These are phyloP conservation scores for Drosophila colorata DNA, from an alignment of 2,888 invertebrate genomes.

Conservation along the genomic window DNA sequence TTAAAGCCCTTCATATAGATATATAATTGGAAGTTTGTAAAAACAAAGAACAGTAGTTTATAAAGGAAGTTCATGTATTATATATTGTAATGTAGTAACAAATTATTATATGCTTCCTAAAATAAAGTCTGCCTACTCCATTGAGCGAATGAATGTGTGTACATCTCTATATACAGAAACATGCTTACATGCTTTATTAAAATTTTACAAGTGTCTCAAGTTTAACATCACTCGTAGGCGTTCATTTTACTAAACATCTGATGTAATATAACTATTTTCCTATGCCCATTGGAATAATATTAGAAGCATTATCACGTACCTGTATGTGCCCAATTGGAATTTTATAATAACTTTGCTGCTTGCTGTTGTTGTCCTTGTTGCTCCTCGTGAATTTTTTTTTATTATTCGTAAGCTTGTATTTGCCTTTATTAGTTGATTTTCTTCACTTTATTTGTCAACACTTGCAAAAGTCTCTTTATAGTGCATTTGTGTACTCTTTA, in stretches of 20 bases:
- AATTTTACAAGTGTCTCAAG: conserved; percentile 7
- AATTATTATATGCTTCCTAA: too few relatives aligned
- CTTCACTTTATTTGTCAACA: conserved; percentile 48
- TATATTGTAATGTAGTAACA: too few relatives aligned
- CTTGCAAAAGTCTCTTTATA: conserved; percentile 21
- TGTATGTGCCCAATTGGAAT: conserved; percentile 46
- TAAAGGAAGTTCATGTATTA: too few relatives aligned
- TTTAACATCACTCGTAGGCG: conserved; percentile 28
- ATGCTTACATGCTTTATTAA: background rate
- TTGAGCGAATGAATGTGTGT: too few relatives aligned
- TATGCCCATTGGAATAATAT: background rate
- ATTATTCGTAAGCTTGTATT: conserved; percentile 20
- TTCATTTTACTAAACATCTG: conserved; percentile 31
- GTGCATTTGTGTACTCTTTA: conserved; percentile 35
- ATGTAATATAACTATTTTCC: background rate
- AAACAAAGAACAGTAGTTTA: too few relatives aligned
- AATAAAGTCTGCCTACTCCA: too few relatives aligned
- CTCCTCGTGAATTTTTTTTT: conserved; percentile 28
- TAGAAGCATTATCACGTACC: conserved; percentile 52
- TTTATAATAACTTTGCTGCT: conserved; percentile 19
- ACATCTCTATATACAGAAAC: too few relatives aligned
- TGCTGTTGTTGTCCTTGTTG: conserved; percentile 28
- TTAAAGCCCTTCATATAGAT: too few relatives aligned
- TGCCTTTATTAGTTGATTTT: conserved; percentile 31
- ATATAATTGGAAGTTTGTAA: conserved; percentile 39